Percentiles rank a stretch among this genome's conserved stretches.
These are phyloP conservation scores for Pyrochroa serraticornis DNA, from an alignment of 2,888 invertebrate species.

Conservation along the genomic window DNA sequence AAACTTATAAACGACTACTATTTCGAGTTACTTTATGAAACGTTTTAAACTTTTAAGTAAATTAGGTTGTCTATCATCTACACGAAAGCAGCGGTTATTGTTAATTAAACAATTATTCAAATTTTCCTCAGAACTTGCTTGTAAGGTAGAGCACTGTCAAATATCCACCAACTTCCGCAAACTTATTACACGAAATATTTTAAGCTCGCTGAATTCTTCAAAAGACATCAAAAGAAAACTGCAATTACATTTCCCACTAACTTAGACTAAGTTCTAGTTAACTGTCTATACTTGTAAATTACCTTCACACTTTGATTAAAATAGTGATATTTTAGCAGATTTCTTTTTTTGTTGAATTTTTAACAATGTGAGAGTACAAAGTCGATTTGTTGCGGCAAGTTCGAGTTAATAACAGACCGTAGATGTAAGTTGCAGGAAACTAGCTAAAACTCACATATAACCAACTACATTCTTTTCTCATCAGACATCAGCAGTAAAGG, in stretches of 20 bases:
- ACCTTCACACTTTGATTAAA: neutral
- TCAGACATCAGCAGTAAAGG: constrained; percentile 38
- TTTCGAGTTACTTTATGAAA: constrained; percentile 21
- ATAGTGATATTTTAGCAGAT: neutral
- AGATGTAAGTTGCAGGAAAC: constrained; percentile 24
- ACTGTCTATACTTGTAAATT: constrained; percentile 15
- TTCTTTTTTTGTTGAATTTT: too few relatives aligned
- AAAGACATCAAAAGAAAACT: constrained; percentile 24
- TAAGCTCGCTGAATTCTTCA: constrained; percentile 20
- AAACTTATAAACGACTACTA: constrained; percentile 27
- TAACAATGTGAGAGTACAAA: neutral
- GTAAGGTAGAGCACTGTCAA: constrained; percentile 25
- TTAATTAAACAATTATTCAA: constrained; percentile 32
- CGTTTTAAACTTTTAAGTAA: constrained; percentile 31
- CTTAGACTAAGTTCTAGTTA: neutral
- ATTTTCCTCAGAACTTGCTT: constrained; percentile 20
- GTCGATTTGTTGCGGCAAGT: constrained; percentile 9
- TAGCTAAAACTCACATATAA: constrained; percentile 31
- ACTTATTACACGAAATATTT: constrained; percentile 25
- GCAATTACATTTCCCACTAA: constrained; percentile 17
- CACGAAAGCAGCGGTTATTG: constrained; percentile 30
- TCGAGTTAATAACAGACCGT: constrained; percentile 21
- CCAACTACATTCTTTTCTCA: constrained; percentile 43
- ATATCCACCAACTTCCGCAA: constrained; percentile 24
- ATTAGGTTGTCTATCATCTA: constrained; percentile 32